Evolutionary conservation across 2,797 vertebrate genomes (phyloP).

Genomic region (Alauda arvensis): DNA sequence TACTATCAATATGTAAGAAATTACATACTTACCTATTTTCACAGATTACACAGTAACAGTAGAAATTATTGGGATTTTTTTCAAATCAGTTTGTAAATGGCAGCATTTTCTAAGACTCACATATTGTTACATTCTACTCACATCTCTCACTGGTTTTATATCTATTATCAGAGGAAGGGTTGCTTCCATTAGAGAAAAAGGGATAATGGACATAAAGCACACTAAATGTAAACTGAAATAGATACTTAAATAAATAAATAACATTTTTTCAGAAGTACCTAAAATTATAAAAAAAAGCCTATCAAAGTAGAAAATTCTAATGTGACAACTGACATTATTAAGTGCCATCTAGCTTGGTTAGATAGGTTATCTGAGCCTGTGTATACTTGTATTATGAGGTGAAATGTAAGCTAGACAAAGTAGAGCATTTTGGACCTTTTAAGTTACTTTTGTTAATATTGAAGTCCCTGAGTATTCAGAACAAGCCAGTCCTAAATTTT

Average conservation of each 20-base stretch:
- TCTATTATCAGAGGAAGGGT: background rate
- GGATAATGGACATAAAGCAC: background rate
- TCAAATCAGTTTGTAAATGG: background rate
- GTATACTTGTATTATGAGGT: background rate
- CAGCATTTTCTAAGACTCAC: background rate
- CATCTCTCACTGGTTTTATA: background rate
- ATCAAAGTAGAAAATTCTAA: background rate
- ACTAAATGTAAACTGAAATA: background rate
- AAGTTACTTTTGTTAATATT: background rate
- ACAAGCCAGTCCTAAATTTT: background rate
- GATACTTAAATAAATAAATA: background rate
- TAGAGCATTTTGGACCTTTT: background rate
- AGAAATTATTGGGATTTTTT: background rate
- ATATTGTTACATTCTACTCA: background rate
- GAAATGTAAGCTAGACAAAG: background rate
- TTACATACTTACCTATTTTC: background rate
- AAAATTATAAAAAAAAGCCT: background rate
- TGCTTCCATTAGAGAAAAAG: background rate
- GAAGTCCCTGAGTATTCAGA: background rate
- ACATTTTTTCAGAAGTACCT: background rate
- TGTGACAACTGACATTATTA: background rate
- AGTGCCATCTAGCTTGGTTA: background rate
- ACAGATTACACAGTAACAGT: background rate
- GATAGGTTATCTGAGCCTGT: background rate
- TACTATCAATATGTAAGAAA: background rate